Percentiles rank a stretch among this genome's conserved stretches.
phyloP scores from a whole-genome alignment of 2,797 vertebrate species.

The Knipowitschia caucasica region DNA sequence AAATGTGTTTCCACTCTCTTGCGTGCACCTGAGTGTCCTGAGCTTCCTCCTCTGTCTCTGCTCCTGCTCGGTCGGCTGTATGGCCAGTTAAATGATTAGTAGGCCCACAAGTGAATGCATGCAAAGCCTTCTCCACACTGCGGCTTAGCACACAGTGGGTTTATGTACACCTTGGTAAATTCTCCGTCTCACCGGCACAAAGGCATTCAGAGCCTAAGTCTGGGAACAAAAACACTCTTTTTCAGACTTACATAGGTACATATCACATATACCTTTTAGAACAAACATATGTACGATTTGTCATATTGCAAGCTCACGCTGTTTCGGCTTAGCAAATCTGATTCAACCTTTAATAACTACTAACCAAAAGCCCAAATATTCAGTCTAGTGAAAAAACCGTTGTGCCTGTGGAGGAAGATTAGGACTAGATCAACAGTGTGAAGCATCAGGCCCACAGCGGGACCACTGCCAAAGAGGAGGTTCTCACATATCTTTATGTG shows the following conservation, averaged over 20 bases:
- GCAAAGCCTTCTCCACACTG: slow-evolving; percentile 68
- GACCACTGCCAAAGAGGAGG: slow-evolving; percentile 47
- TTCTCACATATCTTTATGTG: slow-evolving; percentile 36
- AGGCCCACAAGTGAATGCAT: slow-evolving; percentile 63
- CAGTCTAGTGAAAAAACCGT: slow-evolving; percentile 65
- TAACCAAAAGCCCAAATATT: slow-evolving; percentile 60
- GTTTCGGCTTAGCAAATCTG: slow-evolving; percentile 48
- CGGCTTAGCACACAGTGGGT: slow-evolving; percentile 58
- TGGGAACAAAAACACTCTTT: slow-evolving; percentile 25
- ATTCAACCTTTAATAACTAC: slow-evolving; percentile 39
- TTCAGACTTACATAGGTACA: slow-evolving; percentile 2
- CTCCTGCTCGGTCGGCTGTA: slow-evolving; percentile 42
- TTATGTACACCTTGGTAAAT: slow-evolving; percentile 59
- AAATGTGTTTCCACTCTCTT: not conserved
- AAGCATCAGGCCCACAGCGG: slow-evolving; percentile 36
- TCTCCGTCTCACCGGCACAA: slow-evolving; percentile 25
- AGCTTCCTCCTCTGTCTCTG: slow-evolving; percentile 20
- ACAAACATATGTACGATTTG: slow-evolving; percentile 23
- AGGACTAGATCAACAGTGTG: slow-evolving; percentile 54
- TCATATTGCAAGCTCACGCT: slow-evolving; percentile 23
- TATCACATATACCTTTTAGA: slow-evolving; percentile 25
- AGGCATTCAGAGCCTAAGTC: slow-evolving; percentile 34
- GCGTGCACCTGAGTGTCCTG: not conserved
- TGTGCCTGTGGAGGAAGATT: slow-evolving; percentile 60
- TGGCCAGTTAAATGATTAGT: slow-evolving; percentile 66